Evolutionary conservation across 2,797 vertebrate species (phyloP), one percentile per base, ranked within the genome.

Genomic region (Tiaroga cobitis): DNA sequence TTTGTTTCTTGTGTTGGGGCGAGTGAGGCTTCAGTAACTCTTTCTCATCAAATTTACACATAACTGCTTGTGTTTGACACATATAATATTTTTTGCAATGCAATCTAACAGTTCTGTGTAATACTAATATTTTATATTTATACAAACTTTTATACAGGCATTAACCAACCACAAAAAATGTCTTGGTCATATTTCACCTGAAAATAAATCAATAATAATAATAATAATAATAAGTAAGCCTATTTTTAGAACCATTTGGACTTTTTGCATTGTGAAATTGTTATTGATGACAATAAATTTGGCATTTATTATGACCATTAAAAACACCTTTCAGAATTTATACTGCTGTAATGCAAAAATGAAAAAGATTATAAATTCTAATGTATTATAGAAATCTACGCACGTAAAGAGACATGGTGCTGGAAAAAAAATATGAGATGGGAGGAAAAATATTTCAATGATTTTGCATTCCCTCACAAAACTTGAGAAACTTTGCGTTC

Each of bases 1-100:
- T 93, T 92, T 95, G 92, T 94, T 86, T 89, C 51, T 79, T 91
- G 85, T 80, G 85, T 81, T 59, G 77, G 79, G 24, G 41, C 46
- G 87, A 76, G 61, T 59, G 68, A 51, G 21, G 68, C 37, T 72
- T 68, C 63, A 76, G 29, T 18, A 75, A 73, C 16, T 72, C n/a
- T 37, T 79, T 5, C 3, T 59, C 6, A 54, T 69, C 29, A n/a
- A 70, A 69, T 15, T 76, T 37, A 39, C 18, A 59, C 5, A 63
- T 29, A 72, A 82, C 46, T 34, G 15, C 80, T 63, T 43, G 43
- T 67, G 19, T 82, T 73, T 74, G 37, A 63, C 81, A 46, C 18
- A 15, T 61, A 10, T 63, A 11, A 18, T 4, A 26, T 63, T 37
- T 82, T 63, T 8, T 59, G 8, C 21, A 24, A 56, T n/a, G 24